Conservation (phyloP, 2,888 invertebrate species). For the Periphyllus acericola region DNA sequence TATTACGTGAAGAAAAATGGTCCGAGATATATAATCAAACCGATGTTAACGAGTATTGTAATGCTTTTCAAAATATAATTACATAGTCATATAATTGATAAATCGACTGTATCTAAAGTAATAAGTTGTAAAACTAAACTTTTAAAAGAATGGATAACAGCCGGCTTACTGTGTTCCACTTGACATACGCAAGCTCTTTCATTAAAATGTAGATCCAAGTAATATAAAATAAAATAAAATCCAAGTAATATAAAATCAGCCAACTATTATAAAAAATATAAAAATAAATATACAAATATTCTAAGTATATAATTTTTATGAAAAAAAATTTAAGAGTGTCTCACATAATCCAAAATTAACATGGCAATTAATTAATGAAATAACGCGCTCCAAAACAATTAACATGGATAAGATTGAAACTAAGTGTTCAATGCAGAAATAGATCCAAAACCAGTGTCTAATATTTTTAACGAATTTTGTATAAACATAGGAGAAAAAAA, state of each 20-base stretch:
- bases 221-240: not conserved
- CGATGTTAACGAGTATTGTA: not conserved
- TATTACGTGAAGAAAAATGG: slow-evolving; percentile 8
- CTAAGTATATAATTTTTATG: not conserved
- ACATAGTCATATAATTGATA: not conserved
- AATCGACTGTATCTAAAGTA: not conserved
- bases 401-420: slow-evolving; percentile 21
- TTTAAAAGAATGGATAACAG: not conserved
- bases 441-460: not conserved
- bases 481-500: slow-evolving; percentile 4
- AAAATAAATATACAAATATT: not conserved
- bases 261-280: not conserved
- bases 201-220: slow-evolving; percentile 4
- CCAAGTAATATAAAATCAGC: not conserved
- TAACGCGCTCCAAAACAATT: slow-evolving; percentile 4
- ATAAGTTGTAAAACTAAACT: not conserved
- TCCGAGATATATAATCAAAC: not conserved
- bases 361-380: slow-evolving; percentile 27
- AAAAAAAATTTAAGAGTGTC: not conserved
- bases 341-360: slow-evolving; percentile 7
- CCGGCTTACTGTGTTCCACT: not conserved
- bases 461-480: slow-evolving; percentile 17
- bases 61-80: not conserved
- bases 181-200: not conserved
- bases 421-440: not conserved